A percentile compares a stretch with the other conserved stretches of the same genome.
Evolutionary conservation across 2,797 vertebrate species (phyloP).

Genomic region (Periparus ater): DNA sequence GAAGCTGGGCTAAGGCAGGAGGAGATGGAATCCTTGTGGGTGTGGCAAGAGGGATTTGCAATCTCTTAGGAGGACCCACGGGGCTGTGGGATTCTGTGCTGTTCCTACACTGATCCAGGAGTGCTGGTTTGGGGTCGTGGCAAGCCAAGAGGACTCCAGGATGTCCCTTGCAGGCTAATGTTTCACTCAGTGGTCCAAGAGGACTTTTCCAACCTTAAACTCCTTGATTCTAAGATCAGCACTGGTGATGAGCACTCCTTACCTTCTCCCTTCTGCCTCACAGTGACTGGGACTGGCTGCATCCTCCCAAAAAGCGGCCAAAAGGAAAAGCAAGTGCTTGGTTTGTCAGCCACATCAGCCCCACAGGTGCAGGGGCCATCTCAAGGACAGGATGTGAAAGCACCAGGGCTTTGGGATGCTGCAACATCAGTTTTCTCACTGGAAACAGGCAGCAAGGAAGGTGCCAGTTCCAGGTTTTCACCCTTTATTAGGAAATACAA

Average conservation of each 20-base stretch:
- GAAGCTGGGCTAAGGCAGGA: not conserved
- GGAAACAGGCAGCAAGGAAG: not conserved
- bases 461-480: not conserved
- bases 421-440: not conserved
- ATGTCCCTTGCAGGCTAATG: not conserved
- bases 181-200: not conserved
- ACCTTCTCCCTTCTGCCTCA: not conserved
- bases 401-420: not conserved
- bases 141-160: not conserved
- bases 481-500: not conserved
- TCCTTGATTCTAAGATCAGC: no score
- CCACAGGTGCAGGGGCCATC: accelerated
- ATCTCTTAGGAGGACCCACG: accelerated
- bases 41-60: not conserved
- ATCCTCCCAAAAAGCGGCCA: not conserved
- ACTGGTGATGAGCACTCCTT: not conserved
- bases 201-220: no score
- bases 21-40: not conserved
- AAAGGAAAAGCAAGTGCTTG: not conserved
- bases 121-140: accelerated
- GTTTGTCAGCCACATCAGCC: not conserved
- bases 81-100: accelerated
- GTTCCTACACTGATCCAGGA: not conserved
- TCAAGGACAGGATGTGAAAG: not conserved
- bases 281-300: not conserved